Evolutionary conservation across 2,888 invertebrate species (phyloP), one percentile per base, ranked within the genome.

Genomic region (Cancer borealis): DNA sequence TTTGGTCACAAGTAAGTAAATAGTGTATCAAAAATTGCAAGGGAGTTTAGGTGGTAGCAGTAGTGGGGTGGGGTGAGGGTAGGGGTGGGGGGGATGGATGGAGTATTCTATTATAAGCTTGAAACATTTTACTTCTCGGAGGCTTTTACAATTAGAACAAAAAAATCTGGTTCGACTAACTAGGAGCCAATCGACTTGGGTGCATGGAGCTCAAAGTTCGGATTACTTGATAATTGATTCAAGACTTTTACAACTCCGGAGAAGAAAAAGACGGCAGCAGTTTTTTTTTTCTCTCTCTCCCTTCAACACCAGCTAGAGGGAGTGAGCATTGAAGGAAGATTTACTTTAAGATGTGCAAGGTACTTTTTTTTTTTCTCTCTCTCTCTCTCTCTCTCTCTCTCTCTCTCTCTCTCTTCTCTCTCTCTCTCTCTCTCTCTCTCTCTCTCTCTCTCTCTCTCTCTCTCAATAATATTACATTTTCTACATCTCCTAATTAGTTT

Each of bases 221-320:
- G 79, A 79, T 79, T 79, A 79, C 79, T 79, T 79, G 79, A 79
- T 79, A 79, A 79, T 79, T 79, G 79, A 79, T 79, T 79, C 79
- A 79, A 79, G 79, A 79, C 79, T 79, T 79, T 79, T 79, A 79
- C 26, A 79, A 79, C 79, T 79, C 79, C n/a, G 66, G 73, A 6
- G 30, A 26, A 79, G 26, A 26, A 79, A 79, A 79, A 79, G 79
- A 30, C 30, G 6, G 79, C 79, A 79, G 79, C 30, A 30, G 5
- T 21, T 14, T 79, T 30, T 26, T 79, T 30, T 79, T 79, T 79
- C 79, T 79, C 21, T 14, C 79, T 26, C 30, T 79, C 79, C 14
- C 30, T 79, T 66, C 66, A 66, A 66, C 66, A 21, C 66, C 66
- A 66, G 66, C 66, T 1, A 21, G 17, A 54, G 54, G 17, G 21